A percentile compares a stretch with the other conserved stretches of the same genome.
Evolutionary conservation across 1,140 invertebrate genomes (phyloP).

Genomic region (Drosophila melanogaster): Release_6_plus_ISO1_MT NT_033777.3:18344001-18344500

Average conservation of each 20-base stretch:
- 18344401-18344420: slow-evolving; percentile 72
- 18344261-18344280: too few species aligned
- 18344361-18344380: background rate
- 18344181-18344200: too few species aligned
- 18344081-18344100: slow-evolving; percentile 81
- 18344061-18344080: slow-evolving; percentile 62
- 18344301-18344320: too few species aligned
- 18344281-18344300: too few species aligned
- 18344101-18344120: slow-evolving; percentile 73
- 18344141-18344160: background rate
- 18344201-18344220: too few species aligned
- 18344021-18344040: slow-evolving; percentile 76
- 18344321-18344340: too few species aligned
- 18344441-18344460: slow-evolving; percentile 80
- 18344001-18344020: slow-evolving; percentile 37
- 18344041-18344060: slow-evolving; percentile 72
- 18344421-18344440: slow-evolving; percentile 74
- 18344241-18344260: too few species aligned
- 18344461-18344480: slow-evolving; percentile 82
- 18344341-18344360: too few species aligned
- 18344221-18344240: too few species aligned
- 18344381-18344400: slow-evolving; percentile 1
- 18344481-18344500: slow-evolving; percentile 32
- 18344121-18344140: slow-evolving; percentile 56
- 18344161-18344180: background rate